Base-by-base conservation (phyloP, 2,888 invertebrate species). In the Meganola albula region DNA sequence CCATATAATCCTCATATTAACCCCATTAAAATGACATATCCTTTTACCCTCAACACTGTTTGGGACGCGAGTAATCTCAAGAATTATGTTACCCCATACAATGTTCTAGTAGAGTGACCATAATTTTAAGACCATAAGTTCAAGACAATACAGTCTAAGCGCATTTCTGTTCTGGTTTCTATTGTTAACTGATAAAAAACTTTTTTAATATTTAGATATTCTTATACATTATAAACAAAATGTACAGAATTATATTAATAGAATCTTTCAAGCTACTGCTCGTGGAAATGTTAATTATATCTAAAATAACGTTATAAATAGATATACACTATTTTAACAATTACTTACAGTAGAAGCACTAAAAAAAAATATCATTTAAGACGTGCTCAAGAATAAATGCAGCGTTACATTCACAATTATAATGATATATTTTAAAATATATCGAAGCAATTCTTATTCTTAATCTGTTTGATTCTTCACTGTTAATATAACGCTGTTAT, bases 401-500 rank as follows among this genome's bases (percentile, higher is more conserved):
- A n/a, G n/a, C n/a, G n/a, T n/a, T n/a, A n/a, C n/a, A n/a, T n/a
- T n/a, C n/a, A n/a, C n/a, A n/a, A n/a, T n/a, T n/a, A n/a, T n/a
- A n/a, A n/a, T n/a, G n/a, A n/a, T n/a, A n/a, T n/a, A n/a, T n/a
- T n/a, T n/a, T n/a, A n/a, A n/a, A n/a, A n/a, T n/a, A n/a, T n/a
- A n/a, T n/a, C n/a, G n/a, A n/a, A n/a, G n/a, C n/a, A 32, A 37
- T 37, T 35, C 35, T 35, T 35, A 35, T 35, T 30, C 34, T 34
- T 30, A 30, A 34, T 34, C 25, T 34, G 34, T 34, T 34, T 34
- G 34, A 25, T 34, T 35, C 35, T 35, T 35, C 35, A 35, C 35
- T 35, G 35, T 35, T 35, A 31, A 27, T 36, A 36, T 36, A 36
- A 36, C 36, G 36, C 36, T 36, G 36, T 36, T 36, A 36, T 36